A percentile compares a stretch with the other conserved stretches of the same genome.
phyloP scores from a whole-genome alignment of 1,140 invertebrate genomes.

The Pseudomyrmex concolor region DNA sequence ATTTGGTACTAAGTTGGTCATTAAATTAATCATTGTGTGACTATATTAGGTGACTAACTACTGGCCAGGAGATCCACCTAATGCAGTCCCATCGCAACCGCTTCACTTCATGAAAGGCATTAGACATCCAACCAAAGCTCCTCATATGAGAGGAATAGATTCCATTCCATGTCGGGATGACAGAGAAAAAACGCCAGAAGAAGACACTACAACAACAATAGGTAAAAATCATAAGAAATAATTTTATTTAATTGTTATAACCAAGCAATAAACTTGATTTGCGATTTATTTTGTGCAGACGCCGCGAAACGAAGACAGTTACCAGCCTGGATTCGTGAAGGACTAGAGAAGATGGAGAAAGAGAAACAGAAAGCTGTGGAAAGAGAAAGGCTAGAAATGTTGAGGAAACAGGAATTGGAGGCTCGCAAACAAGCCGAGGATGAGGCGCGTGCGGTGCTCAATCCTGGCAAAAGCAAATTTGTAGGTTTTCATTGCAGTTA shows the following conservation, averaged over 20 bases:
- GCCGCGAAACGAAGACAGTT: constrained; percentile 95
- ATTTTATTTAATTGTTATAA: neutral
- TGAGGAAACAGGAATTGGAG: constrained; percentile 87
- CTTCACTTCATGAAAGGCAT: constrained; percentile 81
- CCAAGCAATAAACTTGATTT: no score
- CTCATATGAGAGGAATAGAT: constrained; percentile 77
- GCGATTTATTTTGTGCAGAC: constrained; percentile 86
- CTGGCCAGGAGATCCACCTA: constrained; percentile 81
- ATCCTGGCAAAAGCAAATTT: constrained; percentile 93
- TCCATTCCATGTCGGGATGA: constrained; percentile 79
- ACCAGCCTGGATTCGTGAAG: constrained; percentile 98
- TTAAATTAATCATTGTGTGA: neutral
- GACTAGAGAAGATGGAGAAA: constrained; percentile 98
- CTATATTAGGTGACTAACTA: constrained; percentile 75
- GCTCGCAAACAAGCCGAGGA: constrained; percentile 88
- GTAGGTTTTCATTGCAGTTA: constrained; percentile 85
- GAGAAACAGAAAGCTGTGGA: constrained; percentile 96
- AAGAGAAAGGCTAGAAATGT: constrained; percentile 89
- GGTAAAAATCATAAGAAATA: constrained; percentile 73
- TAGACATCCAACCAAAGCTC: constrained; percentile 74
- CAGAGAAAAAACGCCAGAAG: constrained; percentile 82
- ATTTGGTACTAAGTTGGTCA: no score
- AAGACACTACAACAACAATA: constrained; percentile 82
- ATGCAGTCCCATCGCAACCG: constrained; percentile 73
- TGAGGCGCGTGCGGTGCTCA: constrained; percentile 85